Evolutionary conservation across 2,797 vertebrate genomes (phyloP).

Genomic region (Apogon talboti): DNA sequence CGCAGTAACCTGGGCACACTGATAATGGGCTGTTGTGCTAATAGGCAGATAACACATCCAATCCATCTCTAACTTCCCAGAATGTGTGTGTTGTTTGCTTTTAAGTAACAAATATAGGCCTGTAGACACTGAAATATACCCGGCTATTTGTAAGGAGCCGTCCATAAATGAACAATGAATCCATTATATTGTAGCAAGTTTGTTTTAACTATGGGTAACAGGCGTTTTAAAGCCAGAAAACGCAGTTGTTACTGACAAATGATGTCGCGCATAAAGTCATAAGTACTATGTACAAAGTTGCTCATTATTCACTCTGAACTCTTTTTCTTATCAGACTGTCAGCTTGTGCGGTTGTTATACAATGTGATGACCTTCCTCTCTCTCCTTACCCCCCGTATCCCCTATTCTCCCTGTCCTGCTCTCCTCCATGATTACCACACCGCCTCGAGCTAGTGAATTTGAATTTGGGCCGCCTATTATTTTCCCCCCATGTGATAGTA

Average conservation of each 20-base stretch:
- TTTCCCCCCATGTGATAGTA: constrained; percentile 84
- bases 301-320: constrained; percentile 81
- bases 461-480: constrained; percentile 82
- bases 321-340: constrained; percentile 79
- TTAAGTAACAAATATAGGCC: constrained; percentile 69
- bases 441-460: constrained; percentile 83
- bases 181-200: constrained; percentile 69
- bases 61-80: constrained; percentile 76
- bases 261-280: constrained; percentile 71
- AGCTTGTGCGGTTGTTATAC: constrained; percentile 74
- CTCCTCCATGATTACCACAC: constrained; percentile 82
- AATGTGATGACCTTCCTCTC: constrained; percentile 74
- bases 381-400: constrained; percentile 52
- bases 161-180: constrained; percentile 69
- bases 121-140: constrained; percentile 46
- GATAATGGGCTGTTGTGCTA: constrained; percentile 83
- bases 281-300: constrained; percentile 79
- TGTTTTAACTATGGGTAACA: constrained; percentile 70
- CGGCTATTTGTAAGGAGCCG: constrained; percentile 63
- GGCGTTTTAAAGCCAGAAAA: constrained; percentile 61
- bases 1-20: constrained; percentile 75
- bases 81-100: constrained; percentile 69
- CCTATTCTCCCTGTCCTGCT: constrained; percentile 63
- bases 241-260: constrained; percentile 76
- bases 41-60: constrained; percentile 83